Conservation (phyloP, 2,797 vertebrate species). For the Acanthurus leucopareius region DNA sequence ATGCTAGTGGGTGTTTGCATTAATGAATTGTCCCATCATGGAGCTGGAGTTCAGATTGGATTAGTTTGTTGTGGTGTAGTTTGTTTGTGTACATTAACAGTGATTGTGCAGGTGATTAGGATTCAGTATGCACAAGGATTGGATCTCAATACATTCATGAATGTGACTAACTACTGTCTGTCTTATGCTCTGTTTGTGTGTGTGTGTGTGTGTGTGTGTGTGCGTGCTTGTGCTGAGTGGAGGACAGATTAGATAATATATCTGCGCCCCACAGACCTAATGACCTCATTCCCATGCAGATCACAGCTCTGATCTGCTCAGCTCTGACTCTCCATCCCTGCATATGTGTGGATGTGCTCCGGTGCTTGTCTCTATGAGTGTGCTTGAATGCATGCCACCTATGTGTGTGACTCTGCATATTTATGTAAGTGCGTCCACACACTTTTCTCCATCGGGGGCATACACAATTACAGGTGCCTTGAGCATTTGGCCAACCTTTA, state of each 20-base stretch:
- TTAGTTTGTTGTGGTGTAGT: conserved; percentile 5
- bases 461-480: neutral
- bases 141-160: neutral
- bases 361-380: neutral
- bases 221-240: neutral
- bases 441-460: neutral
- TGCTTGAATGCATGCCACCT: conserved; percentile 6
- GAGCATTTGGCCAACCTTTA: conserved; percentile 1
- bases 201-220: neutral
- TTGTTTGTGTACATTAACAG: neutral
- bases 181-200: neutral
- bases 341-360: neutral
- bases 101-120: neutral
- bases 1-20: conserved; percentile 23
- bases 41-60: conserved; percentile 17
- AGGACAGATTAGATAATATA: conserved; percentile 29
- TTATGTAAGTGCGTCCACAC: conserved; percentile 1
- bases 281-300: conserved; percentile 60
- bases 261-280: conserved; percentile 45
- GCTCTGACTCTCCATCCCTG: conserved; percentile 16
- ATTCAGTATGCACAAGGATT: conserved; percentile 10
- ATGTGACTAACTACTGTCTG: neutral
- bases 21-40: conserved; percentile 27
- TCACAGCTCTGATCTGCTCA: conserved; percentile 48
- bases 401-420: conserved; percentile 46